Conservation (phyloP, 92 coral and sea anemone species). For the Heliopora coerulea region DNA sequence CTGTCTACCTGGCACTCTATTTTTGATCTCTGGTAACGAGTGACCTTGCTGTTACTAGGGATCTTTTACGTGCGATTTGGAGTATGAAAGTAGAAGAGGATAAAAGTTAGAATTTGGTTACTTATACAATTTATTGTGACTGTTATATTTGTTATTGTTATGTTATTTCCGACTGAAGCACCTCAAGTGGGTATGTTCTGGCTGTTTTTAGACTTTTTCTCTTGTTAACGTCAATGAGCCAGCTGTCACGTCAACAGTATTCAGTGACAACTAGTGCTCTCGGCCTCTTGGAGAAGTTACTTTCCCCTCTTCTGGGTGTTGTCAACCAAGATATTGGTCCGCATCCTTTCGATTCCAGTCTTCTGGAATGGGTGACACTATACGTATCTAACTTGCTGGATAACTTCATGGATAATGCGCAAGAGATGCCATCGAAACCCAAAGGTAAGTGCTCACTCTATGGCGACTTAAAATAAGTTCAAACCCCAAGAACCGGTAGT, state of each 20-base stretch:
- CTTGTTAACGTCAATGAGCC: conserved; percentile 75
- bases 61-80: too few relatives aligned
- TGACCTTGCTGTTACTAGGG: too few relatives aligned
- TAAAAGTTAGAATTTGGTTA: too few relatives aligned
- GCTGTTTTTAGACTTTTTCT: conserved; percentile 68
- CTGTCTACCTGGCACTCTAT: too few relatives aligned
- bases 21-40: too few relatives aligned
- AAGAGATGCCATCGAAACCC: conserved; percentile 1
- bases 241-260: conserved; percentile 71
- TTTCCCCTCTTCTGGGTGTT: conserved; percentile 45
- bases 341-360: conserved; percentile 57
- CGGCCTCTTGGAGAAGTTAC: conserved; percentile 67
- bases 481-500: too few relatives aligned
- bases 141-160: too few relatives aligned
- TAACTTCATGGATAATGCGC: conserved; percentile 46
- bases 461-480: too few relatives aligned
- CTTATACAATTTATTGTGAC: too few relatives aligned
- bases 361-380: conserved; percentile 85
- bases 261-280: conserved; percentile 71
- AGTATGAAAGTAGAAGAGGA: too few relatives aligned
- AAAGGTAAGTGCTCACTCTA: conserved; percentile 20
- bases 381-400: conserved; percentile 79
- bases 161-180: too few relatives aligned
- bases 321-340: conserved; percentile 42
- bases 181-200: not conserved